Conservation (phyloP, 64 coral and sea anemone species). For the Orbicella faveolata region DNA sequence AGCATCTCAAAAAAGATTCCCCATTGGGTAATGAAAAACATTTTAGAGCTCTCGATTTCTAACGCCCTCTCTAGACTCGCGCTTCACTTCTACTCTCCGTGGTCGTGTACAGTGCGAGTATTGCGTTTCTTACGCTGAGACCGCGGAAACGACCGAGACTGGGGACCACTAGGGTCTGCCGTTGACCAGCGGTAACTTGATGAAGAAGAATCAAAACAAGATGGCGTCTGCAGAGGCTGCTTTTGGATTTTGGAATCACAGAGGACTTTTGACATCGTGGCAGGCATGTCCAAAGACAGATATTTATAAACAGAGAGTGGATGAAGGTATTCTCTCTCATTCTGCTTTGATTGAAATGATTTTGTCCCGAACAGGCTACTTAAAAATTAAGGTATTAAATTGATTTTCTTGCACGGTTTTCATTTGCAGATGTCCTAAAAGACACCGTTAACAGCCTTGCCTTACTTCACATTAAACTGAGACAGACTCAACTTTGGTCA, state of each 20-base stretch:
- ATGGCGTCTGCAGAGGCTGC: slow-evolving; percentile 31
- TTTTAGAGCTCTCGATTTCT: no score
- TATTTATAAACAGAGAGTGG: background rate
- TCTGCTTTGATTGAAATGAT: background rate
- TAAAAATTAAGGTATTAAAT: background rate
- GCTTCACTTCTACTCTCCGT: no score
- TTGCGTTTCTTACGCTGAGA: no score
- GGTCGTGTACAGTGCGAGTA: no score
- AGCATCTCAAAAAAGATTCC: no score
- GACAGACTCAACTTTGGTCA: slow-evolving; percentile 53
- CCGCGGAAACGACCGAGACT: background rate
- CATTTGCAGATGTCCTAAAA: slow-evolving; percentile 22
- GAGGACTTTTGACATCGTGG: background rate
- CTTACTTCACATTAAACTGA: slow-evolving; percentile 4
- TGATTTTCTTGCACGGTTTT: background rate
- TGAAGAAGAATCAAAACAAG: background rate
- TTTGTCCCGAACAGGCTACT: background rate
- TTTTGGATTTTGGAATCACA: slow-evolving; percentile 12
- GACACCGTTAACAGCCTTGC: slow-evolving; percentile 16
- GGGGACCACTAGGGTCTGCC: background rate
- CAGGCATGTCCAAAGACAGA: background rate
- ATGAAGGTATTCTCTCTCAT: background rate
- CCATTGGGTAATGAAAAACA: no score
- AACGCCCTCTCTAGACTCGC: no score
- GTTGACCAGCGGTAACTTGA: slow-evolving; percentile 3